Percentiles rank a stretch among this genome's conserved stretches.
Conservation (phyloP, 2,888 invertebrate genomes). For the Drosophila infuscata region DNA sequence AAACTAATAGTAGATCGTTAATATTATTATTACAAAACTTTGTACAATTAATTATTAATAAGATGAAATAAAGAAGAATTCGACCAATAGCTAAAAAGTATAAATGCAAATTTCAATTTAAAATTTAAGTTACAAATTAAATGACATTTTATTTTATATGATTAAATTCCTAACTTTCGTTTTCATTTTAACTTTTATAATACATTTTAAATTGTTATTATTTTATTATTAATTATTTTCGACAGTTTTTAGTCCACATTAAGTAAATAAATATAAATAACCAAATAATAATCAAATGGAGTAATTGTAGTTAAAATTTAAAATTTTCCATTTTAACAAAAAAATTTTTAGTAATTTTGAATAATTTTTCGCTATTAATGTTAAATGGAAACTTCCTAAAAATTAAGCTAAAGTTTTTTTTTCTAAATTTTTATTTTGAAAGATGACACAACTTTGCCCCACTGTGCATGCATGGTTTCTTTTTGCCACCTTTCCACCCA, state of each 20-base stretch:
- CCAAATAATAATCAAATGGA: too few species aligned
- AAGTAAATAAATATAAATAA: not conserved
- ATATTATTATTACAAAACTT: not conserved
- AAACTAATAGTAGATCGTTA: not conserved
- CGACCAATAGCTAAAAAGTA: too few species aligned
- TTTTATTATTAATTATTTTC: not conserved
- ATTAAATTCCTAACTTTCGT: not conserved
- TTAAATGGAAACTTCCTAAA: too few species aligned
- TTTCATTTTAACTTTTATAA: not conserved
- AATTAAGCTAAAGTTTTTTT: too few species aligned
- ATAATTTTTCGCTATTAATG: too few species aligned
- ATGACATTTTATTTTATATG: not conserved
- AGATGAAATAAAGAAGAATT: not conserved
- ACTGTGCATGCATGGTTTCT: constrained; percentile 62
- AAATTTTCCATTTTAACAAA: not conserved
- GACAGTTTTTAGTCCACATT: not conserved
- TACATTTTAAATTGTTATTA: not conserved
- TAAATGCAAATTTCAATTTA: not conserved
- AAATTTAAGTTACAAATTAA: not conserved
- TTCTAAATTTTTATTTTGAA: not conserved
- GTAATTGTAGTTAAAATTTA: too few species aligned
- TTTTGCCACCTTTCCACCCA: constrained; percentile 47
- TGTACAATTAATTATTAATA: not conserved
- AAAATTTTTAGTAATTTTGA: not conserved
- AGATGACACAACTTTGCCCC: not conserved